Evolutionary conservation across 2,113 vertebrate species (phyloP).

Genomic region (Cyprinodon variegatus): DNA sequence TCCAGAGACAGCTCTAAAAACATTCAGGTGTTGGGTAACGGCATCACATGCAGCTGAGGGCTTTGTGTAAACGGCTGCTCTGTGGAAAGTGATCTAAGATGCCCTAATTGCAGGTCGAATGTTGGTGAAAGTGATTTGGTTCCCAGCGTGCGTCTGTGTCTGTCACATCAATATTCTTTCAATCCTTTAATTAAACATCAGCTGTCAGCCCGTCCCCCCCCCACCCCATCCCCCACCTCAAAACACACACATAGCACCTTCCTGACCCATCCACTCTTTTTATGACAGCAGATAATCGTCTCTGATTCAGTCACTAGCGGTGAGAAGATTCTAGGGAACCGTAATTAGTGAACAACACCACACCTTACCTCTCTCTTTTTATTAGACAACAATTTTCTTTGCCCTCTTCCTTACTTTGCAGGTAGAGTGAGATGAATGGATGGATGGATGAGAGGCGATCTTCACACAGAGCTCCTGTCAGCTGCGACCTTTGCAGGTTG

Average conservation of each 20-base stretch:
- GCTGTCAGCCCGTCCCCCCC: constrained; percentile 39
- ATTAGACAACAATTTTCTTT: background rate
- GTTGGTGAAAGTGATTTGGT: constrained; percentile 62
- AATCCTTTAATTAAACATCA: constrained; percentile 68
- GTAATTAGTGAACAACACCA: constrained; percentile 1
- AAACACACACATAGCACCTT: background rate
- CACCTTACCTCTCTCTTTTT: background rate
- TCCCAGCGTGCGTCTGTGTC: constrained; percentile 41
- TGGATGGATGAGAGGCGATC: background rate
- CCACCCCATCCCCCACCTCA: background rate
- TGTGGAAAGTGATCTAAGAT: constrained; percentile 64
- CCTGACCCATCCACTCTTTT: constrained; percentile 1
- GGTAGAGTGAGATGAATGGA: background rate
- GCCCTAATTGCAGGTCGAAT: constrained; percentile 62
- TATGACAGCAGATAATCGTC: constrained; percentile 1
- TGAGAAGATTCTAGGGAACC: background rate
- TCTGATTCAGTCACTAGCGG: background rate
- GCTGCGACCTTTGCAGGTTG: constrained; percentile 1
- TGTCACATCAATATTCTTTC: constrained; percentile 64
- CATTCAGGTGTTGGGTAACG: background rate
- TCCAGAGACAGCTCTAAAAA: background rate
- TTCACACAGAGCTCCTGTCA: background rate
- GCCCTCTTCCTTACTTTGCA: background rate
- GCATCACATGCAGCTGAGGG: background rate
- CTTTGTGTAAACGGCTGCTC: background rate